Evolutionary conservation across 2,888 invertebrate species (phyloP), one percentile per base, ranked within the genome.

Genomic region (Lasiommata megera): DNA sequence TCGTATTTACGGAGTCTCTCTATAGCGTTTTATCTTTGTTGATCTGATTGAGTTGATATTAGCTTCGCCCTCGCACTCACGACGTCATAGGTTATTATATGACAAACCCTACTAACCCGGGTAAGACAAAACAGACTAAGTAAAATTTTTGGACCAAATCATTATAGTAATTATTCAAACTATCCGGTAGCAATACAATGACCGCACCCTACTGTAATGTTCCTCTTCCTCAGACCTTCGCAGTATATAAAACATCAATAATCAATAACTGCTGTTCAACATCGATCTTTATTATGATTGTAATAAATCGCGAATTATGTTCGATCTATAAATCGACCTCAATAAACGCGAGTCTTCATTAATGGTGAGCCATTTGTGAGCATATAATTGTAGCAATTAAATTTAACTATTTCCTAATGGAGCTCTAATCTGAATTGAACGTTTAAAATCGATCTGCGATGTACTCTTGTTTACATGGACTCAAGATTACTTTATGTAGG

Each of bases 371-470:
- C n/a, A 34, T 40, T 17, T 54, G 17, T 34, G 28, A 18, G 34
- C 34, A 43, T 9, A 43, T 36, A 31, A 29, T 40, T 40, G 38
- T 29, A 29, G 46, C 54, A 54, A 54, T 47, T 47, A 8, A 40
- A 40, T 40, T 54, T 55, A 18, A 40, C 40, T 47, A 41, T 40
- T 47, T 55, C 47, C 47, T 55, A 41, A 55, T 47, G 3, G 38
- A 11, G 11, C 17, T 41, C 41, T 41, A 41, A 52, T 52, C 31
- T 31, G 41, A 41, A 41, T 31, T 3, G 41, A 16, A 16, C 28
- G 18, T 40, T 52, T 29, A 28, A 9, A 50, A 51, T 51, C 7
- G 17, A 41, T 51, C 17, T 17, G 6, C 28, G 8, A 14, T 9
- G 40, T 9, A 28, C 11, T 31, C 14, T 12, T 12, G 18, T 52